Evolutionary conservation across 2,113 vertebrate genomes (phyloP), one percentile per base, ranked within the genome.

Genomic region (Phylloscopus trochiloides): DNA sequence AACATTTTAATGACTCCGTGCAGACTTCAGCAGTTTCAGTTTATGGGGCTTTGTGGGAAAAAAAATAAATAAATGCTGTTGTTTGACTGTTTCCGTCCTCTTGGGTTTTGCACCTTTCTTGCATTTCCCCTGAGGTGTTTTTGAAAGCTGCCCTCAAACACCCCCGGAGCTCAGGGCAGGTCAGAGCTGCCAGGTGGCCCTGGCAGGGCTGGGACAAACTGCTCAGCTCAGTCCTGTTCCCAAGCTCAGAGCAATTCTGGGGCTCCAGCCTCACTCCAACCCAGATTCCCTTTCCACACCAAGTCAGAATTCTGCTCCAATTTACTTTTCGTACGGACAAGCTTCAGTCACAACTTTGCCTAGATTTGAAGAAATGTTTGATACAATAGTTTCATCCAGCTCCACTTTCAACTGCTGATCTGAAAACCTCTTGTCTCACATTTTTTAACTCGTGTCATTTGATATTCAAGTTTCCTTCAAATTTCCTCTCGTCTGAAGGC

Each of bases 381-480:
- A 93, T 96, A 96, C 96, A 95, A 95, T 90, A 67, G 92, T 65
- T 93, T 92, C 72, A 95, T 67, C 90, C 68, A 67, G 76, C 68
- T 96, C 92, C 47, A 57, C 96, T 97, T 97, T 93, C 94, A 96
- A 90, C 93, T 92, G 47, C 75, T 74, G 82, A 90, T 94, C 88
- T 90, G 86, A 95, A 95, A 96, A 78, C 43, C 75, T 94, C 90
- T 88, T 47, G 70, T 96, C 90, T 96, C 78, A 42, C 55, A 65
- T 95, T 93, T 93, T 88, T 85, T 66, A 94, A 90, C 88, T 95
- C 7, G 4, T 92, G 86, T 92, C 92, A 93, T 93, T 94, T 96
- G 79, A 81, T 96, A 96, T 94, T 93, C 85, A 86, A 88, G 90
- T 97, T 96, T 96, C 82, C 93, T 86, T 95, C 94, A 95, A 71